Base-by-base conservation (phyloP, 64 coral and sea anemone species). In the Porites lutea region DNA sequence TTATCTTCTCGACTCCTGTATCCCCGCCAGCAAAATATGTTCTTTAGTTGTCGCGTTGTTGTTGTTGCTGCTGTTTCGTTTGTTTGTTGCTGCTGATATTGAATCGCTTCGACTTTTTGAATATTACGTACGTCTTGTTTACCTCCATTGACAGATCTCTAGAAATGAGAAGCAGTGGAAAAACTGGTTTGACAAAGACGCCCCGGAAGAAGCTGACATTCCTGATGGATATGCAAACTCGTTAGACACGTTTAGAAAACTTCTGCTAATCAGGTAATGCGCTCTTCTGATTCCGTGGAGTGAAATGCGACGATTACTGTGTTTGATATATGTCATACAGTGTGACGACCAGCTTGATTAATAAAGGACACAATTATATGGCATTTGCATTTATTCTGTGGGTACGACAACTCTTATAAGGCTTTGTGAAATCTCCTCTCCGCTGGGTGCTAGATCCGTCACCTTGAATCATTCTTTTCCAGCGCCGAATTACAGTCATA, bases 131-230 rank as follows among this genome's bases (percentile, higher is more conserved):
- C 37, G 3, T 71, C 68, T 1, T n/a, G 37, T 71, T 48, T 15
- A 47, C 14, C 11, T 2, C 4, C 37, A 47, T 16, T 64, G 51
- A 3, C 44, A 95, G 93, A 95, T 98, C 59, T 88, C 93, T 68
- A 93, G 96, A n/a, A 98, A 98, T 46, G 96, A 98, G 87, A 98
- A 98, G 72, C 93, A 92, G 23, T 98, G 96, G 96, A 93, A 93
- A 94, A 91, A 90, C 61, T 98, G 96, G 96, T 98, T 98, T 88
- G 96, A 98, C 61, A 98, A 95, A 78, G 96, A 98, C 20, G 94
- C 94, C 2, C 96, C 96, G 0, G 96, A 98, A 85, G 96, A 89
- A 51, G 93, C 96, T 0, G 96, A 95, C 48, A 95, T 96, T 52
- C 96, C 96, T 4, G 96, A 98, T 93, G 96, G 96, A 23, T 98